Evolutionary conservation across 2,888 invertebrate species (phyloP).

Genomic region (Drosophila eohydei): DNA sequence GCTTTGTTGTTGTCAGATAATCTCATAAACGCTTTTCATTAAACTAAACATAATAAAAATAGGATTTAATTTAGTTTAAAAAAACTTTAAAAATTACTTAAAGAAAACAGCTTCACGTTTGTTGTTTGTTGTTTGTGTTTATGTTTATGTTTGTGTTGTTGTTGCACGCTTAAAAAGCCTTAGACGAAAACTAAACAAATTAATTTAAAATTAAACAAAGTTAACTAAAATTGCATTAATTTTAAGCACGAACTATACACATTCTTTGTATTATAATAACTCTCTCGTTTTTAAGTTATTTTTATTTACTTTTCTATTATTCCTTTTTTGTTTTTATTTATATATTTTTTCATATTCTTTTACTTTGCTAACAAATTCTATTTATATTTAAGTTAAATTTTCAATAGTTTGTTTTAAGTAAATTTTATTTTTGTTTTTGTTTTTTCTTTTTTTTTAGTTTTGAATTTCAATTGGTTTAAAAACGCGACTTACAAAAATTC

Average conservation of each 20-base stretch:
- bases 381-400: conserved; percentile 79
- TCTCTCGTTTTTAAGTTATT: conserved; percentile 22
- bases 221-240: conserved; percentile 80
- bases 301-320: conserved; percentile 48
- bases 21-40: conserved; percentile 76
- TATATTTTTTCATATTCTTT: conserved; percentile 50
- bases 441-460: conserved; percentile 29
- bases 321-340: conserved; percentile 27
- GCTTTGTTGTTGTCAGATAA: conserved; percentile 58
- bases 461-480: conserved; percentile 71
- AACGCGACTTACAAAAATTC: conserved; percentile 74
- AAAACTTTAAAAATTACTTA: conserved; percentile 81
- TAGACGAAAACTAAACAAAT: conserved; percentile 73
- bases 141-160: conserved; percentile 44
- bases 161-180: conserved; percentile 58
- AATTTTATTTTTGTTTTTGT: conserved; percentile 35
- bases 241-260: conserved; percentile 79
- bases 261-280: conserved; percentile 41
- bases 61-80: conserved; percentile 71
- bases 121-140: conserved; percentile 51
- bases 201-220: conserved; percentile 80
- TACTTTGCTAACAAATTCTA: conserved; percentile 81
- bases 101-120: conserved; percentile 80
- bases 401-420: conserved; percentile 63
- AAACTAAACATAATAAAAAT: conserved; percentile 78